Evolutionary conservation across 2,113 vertebrate genomes (phyloP).

Genomic region (Plecturocebus donacophilus): DNA sequence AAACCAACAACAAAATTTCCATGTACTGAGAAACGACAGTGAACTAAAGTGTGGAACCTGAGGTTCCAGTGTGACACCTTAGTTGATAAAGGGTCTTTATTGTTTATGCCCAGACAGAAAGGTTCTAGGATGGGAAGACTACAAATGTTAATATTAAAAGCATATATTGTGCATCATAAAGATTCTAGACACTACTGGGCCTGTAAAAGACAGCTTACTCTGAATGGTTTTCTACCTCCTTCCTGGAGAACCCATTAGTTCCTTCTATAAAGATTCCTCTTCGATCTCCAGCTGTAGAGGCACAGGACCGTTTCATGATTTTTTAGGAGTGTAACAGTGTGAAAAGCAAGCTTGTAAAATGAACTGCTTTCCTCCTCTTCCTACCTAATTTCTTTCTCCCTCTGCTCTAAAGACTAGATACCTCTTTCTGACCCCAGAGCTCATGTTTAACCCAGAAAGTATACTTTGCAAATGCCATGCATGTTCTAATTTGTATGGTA

Average conservation of each 20-base stretch:
- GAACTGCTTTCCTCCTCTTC: conserved; percentile 22
- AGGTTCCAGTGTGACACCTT: background rate
- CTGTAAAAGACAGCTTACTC: background rate
- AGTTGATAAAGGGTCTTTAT: background rate
- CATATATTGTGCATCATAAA: background rate
- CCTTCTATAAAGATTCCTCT: conserved; percentile 71
- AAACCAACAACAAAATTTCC: background rate
- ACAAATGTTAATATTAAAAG: background rate
- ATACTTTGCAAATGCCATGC: conserved; percentile 61
- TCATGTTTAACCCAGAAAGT: conserved; percentile 30
- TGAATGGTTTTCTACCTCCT: background rate
- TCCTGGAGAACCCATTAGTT: conserved; percentile 68
- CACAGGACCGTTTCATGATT: conserved; percentile 69
- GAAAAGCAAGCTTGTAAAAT: conserved; percentile 71
- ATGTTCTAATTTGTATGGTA: conserved; percentile 68
- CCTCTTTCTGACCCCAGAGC: conserved; percentile 36
- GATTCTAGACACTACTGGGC: background rate
- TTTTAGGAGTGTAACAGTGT: conserved; percentile 65
- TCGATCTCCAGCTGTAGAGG: conserved; percentile 71
- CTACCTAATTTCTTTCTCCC: conserved; percentile 36
- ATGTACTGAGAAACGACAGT: background rate
- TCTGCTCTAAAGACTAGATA: conserved; percentile 12
- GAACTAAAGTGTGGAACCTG: background rate
- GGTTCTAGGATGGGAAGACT: background rate
- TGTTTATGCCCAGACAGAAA: background rate